phyloP scores from a whole-genome alignment of 2,113 vertebrate species.

The Brachirus orientalis region DNA sequence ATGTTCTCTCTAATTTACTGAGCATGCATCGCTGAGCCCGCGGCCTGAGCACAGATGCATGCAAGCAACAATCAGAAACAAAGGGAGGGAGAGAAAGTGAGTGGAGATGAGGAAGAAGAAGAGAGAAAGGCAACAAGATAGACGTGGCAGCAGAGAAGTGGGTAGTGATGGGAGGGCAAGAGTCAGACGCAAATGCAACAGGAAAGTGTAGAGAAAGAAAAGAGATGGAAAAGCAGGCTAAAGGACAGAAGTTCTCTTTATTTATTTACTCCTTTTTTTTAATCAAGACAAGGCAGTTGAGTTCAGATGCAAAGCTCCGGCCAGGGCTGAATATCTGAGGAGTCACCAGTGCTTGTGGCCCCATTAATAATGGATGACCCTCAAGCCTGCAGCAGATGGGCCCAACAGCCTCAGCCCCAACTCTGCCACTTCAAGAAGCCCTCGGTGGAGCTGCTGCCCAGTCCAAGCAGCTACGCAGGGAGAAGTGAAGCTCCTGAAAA shows the following conservation, averaged over 20 bases:
- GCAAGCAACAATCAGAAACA: conserved; percentile 90
- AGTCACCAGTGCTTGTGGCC: conserved; percentile 84
- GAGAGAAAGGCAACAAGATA: conserved; percentile 27
- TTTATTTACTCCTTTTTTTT: conserved; percentile 46
- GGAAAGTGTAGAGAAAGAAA: conserved; percentile 81
- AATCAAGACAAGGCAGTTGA: conserved; percentile 47
- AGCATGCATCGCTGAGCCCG: conserved; percentile 98
- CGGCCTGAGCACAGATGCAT: conserved; percentile 87
- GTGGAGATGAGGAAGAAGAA: conserved; percentile 22
- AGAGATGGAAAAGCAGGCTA: conserved; percentile 54
- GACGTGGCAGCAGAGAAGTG: conserved; percentile 30
- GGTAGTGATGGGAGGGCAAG: conserved; percentile 28
- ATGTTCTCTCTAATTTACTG: conserved; percentile 99
- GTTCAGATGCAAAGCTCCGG: conserved; percentile 91
- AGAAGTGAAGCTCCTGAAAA: conserved; percentile 88
- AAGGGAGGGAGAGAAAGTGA: conserved; percentile 33
- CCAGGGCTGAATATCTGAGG: conserved; percentile 95
- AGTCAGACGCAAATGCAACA: conserved; percentile 52
- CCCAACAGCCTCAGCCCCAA: conserved; percentile 82
- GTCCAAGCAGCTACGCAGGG: conserved; percentile 71
- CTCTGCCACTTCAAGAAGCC: conserved; percentile 82
- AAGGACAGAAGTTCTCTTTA: conserved; percentile 50
- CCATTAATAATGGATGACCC: conserved; percentile 98
- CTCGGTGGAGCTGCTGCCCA: conserved; percentile 76
- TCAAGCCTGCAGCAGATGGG: conserved; percentile 92